Conservation (phyloP, 2,797 vertebrate genomes). For the Pteronotus mesoamericanus region DNA sequence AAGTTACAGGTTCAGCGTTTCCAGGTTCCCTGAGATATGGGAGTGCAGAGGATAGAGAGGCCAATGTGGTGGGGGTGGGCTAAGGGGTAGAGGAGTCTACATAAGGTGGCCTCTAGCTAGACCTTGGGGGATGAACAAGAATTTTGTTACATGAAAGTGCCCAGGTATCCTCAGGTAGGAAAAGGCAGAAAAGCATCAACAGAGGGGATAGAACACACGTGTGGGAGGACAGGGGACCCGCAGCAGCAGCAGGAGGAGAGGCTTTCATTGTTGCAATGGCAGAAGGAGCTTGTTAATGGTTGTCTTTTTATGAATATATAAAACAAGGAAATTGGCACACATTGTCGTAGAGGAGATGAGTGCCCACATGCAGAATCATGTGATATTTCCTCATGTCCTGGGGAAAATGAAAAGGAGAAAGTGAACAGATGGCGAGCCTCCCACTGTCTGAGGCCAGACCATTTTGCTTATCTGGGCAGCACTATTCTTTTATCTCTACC, state of each 20-base stretch:
- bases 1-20: neutral
- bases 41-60: neutral
- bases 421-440: neutral
- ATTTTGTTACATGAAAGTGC: neutral
- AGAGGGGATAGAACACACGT: neutral
- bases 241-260: neutral
- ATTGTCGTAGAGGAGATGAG: constrained; percentile 20
- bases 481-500: constrained; percentile 5
- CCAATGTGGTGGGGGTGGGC: neutral
- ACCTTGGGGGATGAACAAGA: neutral
- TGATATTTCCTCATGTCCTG: constrained; percentile 10
- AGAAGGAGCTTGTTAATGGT: constrained; percentile 33
- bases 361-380: neutral
- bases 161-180: neutral
- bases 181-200: neutral
- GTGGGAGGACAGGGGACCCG: neutral
- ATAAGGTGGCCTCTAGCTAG: neutral
- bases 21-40: neutral
- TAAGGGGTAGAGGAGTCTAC: neutral
- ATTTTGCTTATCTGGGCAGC: constrained; percentile 18
- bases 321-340: constrained; percentile 8
- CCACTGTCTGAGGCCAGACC: constrained; percentile 10
- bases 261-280: neutral
- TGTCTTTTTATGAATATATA: constrained; percentile 30
- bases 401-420: constrained; percentile 41